Base-by-base conservation (phyloP, 2,888 invertebrate species). In the Ommatoiulus sabulosus region DNA sequence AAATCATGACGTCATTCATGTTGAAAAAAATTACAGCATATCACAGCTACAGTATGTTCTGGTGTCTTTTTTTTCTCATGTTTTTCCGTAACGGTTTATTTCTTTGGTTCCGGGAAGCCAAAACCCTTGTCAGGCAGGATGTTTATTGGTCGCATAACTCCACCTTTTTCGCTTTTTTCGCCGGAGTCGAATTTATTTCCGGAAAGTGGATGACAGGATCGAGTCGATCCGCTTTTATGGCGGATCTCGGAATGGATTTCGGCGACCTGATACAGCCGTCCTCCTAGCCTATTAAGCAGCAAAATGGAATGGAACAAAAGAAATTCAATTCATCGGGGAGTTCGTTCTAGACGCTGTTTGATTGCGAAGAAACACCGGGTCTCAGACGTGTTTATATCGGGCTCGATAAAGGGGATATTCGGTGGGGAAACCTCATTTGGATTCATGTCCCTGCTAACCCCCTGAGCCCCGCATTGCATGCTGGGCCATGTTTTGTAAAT, bases 111-210 rank as follows among this genome's bases (percentile, higher is more conserved):
- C 63, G 63, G 63, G n/a, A 63, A 63, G 63, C 63, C 63, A 10
- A 63, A 63, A 52, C 52, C 57, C 72, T 72, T 72, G 72, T 72
- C 72, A 24, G 72, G 8, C 72, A 20, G 72, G 72, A 72, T 72
- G 72, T 72, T 72, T 72, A 72, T 72, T 72, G 72, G 72, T 72
- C 72, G 24, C 72, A 72, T 72, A 72, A 72, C 72, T 72, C 72
- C 24, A 20, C 72, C 24, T 72, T 20, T 4, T 24, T 72, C 72
- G 72, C 24, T 72, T 72, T 72, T 72, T 17, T 2, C 72, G 72
- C 72, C 24, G 72, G 24, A 72, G 72, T 72, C 72, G 72, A 24
- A 72, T 72, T 72, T 72, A 72, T 72, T 72, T 72, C 72, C 72
- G 72, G 72, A 72, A 72, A 72, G 24, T 24, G 72, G 72, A 24